These are phyloP conservation scores for Asbolus verrucosus DNA, from an alignment of 1,140 invertebrate genomes.

Conservation along the genomic window DNA sequence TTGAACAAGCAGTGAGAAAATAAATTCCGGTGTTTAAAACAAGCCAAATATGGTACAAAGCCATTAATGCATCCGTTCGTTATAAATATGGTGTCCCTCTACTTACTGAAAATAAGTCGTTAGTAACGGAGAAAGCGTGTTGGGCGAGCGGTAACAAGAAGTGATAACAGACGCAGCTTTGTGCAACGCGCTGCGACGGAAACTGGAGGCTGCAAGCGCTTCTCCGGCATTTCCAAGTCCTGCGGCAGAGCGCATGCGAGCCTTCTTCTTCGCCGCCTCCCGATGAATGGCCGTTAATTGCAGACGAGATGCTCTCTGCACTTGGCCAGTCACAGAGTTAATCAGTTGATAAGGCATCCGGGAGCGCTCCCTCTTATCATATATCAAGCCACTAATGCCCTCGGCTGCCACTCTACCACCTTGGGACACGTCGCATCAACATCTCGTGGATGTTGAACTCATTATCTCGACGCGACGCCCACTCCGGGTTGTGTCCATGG, in stretches of 20 bases:
- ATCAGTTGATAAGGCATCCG: constrained; percentile 56
- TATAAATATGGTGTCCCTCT: constrained; percentile 40
- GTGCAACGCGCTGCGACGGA: constrained; percentile 46
- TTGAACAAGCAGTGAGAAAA: background rate
- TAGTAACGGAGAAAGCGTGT: constrained; percentile 40
- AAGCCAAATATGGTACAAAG: constrained; percentile 35
- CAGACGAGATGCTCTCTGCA: constrained; percentile 54
- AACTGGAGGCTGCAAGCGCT: constrained; percentile 55
- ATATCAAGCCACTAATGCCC: constrained; percentile 52
- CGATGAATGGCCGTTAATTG: constrained; percentile 56
- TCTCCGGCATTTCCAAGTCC: constrained; percentile 39
- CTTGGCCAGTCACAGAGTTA: constrained; percentile 54
- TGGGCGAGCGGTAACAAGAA: constrained; percentile 24
- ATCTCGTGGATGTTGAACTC: constrained; percentile 42
- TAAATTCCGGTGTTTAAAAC: constrained; percentile 7
- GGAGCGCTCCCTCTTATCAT: constrained; percentile 51
- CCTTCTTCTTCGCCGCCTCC: constrained; percentile 50
- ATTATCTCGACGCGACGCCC: constrained; percentile 42
- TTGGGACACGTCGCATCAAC: constrained; percentile 46
- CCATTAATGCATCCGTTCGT: constrained; percentile 30
- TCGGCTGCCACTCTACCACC: constrained; percentile 13
- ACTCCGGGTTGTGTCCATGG: background rate
- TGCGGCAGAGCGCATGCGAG: constrained; percentile 48
- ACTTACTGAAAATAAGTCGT: constrained; percentile 31
- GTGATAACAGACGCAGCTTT: constrained; percentile 51